Evolutionary conservation across 2,113 vertebrate species (phyloP).

Genomic region (Syrrhaptes paradoxus): DNA sequence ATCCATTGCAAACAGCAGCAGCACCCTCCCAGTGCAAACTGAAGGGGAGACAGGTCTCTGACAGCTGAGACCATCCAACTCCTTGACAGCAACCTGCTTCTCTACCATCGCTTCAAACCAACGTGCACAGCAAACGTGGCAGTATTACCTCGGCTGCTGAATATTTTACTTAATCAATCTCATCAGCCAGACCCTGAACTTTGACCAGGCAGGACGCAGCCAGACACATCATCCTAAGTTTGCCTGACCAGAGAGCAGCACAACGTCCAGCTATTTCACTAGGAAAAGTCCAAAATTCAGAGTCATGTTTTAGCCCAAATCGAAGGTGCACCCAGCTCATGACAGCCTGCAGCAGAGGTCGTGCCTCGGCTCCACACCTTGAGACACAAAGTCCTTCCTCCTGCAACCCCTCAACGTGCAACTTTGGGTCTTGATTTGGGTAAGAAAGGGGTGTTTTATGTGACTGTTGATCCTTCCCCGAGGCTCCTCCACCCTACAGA

Average conservation of each 20-base stretch:
- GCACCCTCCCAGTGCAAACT: background rate
- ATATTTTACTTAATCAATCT: background rate
- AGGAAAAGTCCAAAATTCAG: background rate
- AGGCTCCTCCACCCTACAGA: background rate
- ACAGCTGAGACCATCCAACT: background rate
- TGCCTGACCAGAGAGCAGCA: background rate
- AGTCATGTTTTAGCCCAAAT: background rate
- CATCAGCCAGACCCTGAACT: background rate
- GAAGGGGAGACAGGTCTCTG: background rate
- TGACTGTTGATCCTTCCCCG: background rate
- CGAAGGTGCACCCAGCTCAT: rapidly evolving
- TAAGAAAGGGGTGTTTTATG: background rate
- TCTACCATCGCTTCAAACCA: background rate
- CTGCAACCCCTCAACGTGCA: rapidly evolving
- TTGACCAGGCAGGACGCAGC: background rate
- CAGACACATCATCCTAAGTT: background rate
- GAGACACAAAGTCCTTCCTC: rapidly evolving
- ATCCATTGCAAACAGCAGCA: background rate
- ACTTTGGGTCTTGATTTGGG: background rate
- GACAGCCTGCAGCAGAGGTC: rapidly evolving
- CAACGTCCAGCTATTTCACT: background rate
- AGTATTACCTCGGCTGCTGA: rapidly evolving
- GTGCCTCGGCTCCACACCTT: rapidly evolving
- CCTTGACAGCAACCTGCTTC: background rate
- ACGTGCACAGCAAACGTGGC: background rate